These are phyloP conservation scores for Pocillopora grandis DNA, from an alignment of 92 coral and sea anemone genomes.

Conservation along the genomic window DNA sequence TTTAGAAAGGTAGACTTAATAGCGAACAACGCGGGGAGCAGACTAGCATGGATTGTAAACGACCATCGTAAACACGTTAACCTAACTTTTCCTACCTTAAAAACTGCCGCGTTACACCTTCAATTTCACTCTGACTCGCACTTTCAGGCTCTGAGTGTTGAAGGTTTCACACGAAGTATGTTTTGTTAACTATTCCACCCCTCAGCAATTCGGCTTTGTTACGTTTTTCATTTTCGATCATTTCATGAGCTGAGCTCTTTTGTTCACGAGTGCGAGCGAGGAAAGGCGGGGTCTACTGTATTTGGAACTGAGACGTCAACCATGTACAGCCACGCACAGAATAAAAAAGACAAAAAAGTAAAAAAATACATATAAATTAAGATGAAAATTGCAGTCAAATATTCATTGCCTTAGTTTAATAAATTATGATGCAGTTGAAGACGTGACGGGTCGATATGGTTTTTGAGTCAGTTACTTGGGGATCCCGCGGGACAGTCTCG, in stretches of 20 bases:
- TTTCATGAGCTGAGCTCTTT: not conserved
- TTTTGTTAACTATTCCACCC: too few species aligned
- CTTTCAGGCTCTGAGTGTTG: too few species aligned
- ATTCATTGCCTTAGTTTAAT: slow-evolving; percentile 45
- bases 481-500: too few species aligned
- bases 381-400: slow-evolving; percentile 32
- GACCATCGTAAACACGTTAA: too few species aligned
- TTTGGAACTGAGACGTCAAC: slow-evolving; percentile 17
- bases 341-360: not conserved
- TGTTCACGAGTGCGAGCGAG: slow-evolving; percentile 16
- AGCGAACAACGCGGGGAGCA: too few species aligned
- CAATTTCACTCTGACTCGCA: too few species aligned
- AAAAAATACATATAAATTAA: slow-evolving; percentile 16
- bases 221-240: not conserved
- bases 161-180: too few species aligned
- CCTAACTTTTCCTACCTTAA: too few species aligned
- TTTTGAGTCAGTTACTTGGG: not conserved
- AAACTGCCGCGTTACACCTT: too few species aligned
- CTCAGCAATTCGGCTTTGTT: not conserved
- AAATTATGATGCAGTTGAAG: slow-evolving; percentile 45
- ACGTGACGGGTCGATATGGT: not conserved
- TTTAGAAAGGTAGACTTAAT: too few species aligned
- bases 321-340: slow-evolving; percentile 12
- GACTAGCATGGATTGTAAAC: too few species aligned
- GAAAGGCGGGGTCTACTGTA: slow-evolving; percentile 7